Percentiles rank a stretch among this genome's conserved stretches.
phyloP scores from a whole-genome alignment of 2,888 invertebrate genomes.

The Helicoverpa assulta region DNA sequence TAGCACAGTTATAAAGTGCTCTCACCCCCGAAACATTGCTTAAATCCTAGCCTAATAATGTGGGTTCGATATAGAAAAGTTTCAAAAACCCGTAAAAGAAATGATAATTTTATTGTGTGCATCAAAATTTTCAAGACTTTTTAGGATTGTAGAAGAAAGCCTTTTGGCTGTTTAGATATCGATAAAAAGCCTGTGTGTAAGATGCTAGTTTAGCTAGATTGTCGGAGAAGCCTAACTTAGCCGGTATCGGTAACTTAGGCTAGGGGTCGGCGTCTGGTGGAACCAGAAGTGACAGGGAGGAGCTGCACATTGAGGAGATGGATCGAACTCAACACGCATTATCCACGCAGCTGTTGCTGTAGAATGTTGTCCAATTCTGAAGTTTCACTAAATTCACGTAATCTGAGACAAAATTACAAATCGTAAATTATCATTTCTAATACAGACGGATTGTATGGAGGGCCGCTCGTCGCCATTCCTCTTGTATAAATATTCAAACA shows the following conservation, averaged over 20 bases:
- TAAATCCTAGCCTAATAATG: constrained; percentile 11
- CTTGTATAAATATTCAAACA: constrained; percentile 25
- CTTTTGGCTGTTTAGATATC: constrained; percentile 25
- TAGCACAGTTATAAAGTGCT: constrained; percentile 4
- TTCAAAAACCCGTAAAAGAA: constrained; percentile 56
- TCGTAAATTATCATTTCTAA: constrained; percentile 63
- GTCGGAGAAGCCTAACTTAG: constrained; percentile 35
- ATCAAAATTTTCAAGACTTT: constrained; percentile 51
- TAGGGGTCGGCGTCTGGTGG: constrained; percentile 48
- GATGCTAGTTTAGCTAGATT: constrained; percentile 24
- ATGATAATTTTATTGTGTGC: constrained; percentile 58
- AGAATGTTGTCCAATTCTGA: constrained; percentile 62
- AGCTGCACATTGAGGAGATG: constrained; percentile 42
- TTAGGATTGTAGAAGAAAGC: constrained; percentile 44
- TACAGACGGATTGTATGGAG: constrained; percentile 33
- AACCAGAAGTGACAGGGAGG: constrained; percentile 49
- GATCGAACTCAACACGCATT: constrained; percentile 58
- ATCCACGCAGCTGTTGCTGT: constrained; percentile 63
- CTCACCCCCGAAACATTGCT: constrained; percentile 26
- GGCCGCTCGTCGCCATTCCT: constrained; percentile 46
- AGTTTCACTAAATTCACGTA: constrained; percentile 65
- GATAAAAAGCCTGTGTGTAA: constrained; percentile 30
- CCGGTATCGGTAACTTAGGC: constrained; percentile 40
- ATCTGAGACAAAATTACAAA: constrained; percentile 63
- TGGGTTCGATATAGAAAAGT: constrained; percentile 18